Conservation (phyloP, 1,140 invertebrate genomes). For the Physella acuta region DNA sequence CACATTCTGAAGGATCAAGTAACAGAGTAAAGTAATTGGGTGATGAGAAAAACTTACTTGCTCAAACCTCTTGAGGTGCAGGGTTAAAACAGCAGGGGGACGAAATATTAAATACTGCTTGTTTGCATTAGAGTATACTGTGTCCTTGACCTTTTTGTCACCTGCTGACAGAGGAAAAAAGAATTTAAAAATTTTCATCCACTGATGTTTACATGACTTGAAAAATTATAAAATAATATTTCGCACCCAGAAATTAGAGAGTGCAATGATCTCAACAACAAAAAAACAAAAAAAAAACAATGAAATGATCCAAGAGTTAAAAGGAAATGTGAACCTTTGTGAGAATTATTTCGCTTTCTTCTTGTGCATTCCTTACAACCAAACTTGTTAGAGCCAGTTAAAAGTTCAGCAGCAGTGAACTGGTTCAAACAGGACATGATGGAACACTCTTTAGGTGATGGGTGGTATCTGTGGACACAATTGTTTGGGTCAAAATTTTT, state of each 20-base stretch:
- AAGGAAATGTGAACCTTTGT: conserved; percentile 35
- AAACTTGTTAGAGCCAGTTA: conserved; percentile 89
- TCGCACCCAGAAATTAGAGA: too few species aligned
- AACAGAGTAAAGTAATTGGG: background rate
- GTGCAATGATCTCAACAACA: background rate
- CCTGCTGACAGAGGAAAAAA: too few species aligned
- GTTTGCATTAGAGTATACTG: conserved; percentile 83
- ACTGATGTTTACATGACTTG: too few species aligned
- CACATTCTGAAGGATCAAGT: too few species aligned
- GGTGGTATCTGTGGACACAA: conserved; percentile 74
- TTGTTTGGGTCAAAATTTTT: too few species aligned
- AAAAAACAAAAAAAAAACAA: background rate
- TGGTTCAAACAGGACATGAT: conserved; percentile 81
- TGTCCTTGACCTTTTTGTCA: conserved; percentile 63
- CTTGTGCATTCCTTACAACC: conserved; percentile 87
- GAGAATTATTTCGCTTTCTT: conserved; percentile 34
- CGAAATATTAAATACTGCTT: conserved; percentile 88
- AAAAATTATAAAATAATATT: background rate
- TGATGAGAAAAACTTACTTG: conserved; percentile 56
- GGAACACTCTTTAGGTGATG: conserved; percentile 76
- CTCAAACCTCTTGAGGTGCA: conserved; percentile 86
- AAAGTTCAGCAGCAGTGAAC: conserved; percentile 84
- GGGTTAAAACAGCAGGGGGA: conserved; percentile 88
- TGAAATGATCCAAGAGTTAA: background rate
- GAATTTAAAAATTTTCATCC: too few species aligned